These are phyloP conservation scores for Drosophila malerkotliana DNA, from an alignment of 1,140 invertebrate genomes.

Conservation along the genomic window DNA sequence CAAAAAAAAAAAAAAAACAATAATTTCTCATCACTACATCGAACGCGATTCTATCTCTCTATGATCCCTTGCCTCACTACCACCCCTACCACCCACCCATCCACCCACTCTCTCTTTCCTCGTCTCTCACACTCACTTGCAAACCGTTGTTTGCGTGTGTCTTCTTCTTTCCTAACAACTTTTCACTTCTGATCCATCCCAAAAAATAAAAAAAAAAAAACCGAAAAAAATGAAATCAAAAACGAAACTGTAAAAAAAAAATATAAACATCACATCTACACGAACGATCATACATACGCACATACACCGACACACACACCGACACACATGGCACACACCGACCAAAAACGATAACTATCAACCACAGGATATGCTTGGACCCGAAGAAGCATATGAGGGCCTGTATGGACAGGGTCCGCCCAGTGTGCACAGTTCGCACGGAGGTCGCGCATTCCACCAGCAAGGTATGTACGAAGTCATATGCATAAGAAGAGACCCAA, in stretches of 20 bases:
- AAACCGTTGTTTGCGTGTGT: constrained; percentile 57
- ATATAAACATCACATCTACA: constrained; percentile 34
- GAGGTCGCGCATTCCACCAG: constrained; percentile 89
- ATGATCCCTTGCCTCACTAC: constrained; percentile 6
- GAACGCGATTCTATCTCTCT: constrained; percentile 27
- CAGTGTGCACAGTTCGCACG: constrained; percentile 91
- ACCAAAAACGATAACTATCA: constrained; percentile 35
- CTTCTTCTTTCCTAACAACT: constrained; percentile 78
- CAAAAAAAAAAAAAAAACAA: constrained; percentile 2
- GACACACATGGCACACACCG: constrained; percentile 25
- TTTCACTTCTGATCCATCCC: constrained; percentile 80
- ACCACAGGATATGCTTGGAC: constrained; percentile 93
- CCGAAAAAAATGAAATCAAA: constrained; percentile 24
- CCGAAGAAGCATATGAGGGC: constrained; percentile 95
- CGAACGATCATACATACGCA: constrained; percentile 23
- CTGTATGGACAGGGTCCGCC: constrained; percentile 94
- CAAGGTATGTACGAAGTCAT: constrained; percentile 88
- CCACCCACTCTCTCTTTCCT: constrained; percentile 15
- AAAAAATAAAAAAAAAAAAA: constrained; percentile 42
- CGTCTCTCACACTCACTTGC: constrained; percentile 31
- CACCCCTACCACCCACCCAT: constrained; percentile 11
- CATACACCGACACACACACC: constrained; percentile 19
- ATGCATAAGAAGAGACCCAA: constrained; percentile 37
- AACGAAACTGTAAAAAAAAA: constrained; percentile 44
- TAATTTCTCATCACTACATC: constrained; percentile 30